phyloP scores from a whole-genome alignment of 2,113 vertebrate species.

The Globicephala melas region DNA sequence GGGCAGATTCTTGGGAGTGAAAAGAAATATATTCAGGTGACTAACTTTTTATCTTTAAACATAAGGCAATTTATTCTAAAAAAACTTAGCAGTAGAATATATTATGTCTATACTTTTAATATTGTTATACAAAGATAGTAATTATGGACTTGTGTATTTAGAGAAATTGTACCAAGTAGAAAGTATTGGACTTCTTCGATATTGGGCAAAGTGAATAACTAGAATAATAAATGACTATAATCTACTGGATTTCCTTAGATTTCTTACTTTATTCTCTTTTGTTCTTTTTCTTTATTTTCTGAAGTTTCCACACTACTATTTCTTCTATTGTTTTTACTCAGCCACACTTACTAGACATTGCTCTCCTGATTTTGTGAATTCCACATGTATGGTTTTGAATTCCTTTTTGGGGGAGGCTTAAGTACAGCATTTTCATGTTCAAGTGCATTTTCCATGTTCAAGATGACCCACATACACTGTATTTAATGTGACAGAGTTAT shows the following conservation, averaged over 20 bases:
- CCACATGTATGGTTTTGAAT: neutral
- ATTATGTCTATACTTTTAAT: neutral
- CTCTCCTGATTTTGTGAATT: neutral
- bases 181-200: neutral
- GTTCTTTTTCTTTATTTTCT: neutral
- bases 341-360: neutral
- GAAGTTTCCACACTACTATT: neutral
- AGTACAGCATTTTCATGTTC: neutral
- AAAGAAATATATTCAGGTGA: neutral
- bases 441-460: neutral
- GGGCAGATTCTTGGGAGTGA: neutral
- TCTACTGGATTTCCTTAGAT: neutral
- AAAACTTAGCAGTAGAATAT: neutral
- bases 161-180: neutral
- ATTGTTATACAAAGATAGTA: neutral
- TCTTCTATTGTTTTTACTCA: neutral
- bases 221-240: neutral
- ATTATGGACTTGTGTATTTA: neutral
- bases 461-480: neutral
- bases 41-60: neutral
- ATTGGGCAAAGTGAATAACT: neutral
- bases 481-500: neutral
- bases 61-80: neutral
- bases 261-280: neutral
- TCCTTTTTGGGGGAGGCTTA: neutral